Evolutionary conservation across 2,888 invertebrate genomes (phyloP).

Genomic region (Platypus cylindrus): DNA sequence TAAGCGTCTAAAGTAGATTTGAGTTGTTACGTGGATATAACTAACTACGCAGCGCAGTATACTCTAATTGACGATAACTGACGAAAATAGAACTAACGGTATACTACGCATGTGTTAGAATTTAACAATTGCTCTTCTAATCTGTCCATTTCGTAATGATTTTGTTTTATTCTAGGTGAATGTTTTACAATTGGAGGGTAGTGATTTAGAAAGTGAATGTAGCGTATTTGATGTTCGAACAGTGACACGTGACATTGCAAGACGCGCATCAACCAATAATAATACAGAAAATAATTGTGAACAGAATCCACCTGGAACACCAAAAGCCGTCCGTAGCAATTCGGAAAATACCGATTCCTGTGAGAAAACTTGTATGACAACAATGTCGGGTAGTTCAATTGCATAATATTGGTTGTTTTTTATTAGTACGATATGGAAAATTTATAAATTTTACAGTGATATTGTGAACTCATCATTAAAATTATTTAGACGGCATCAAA

Average conservation of each 20-base stretch:
- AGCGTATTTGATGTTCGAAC: slow-evolving; percentile 45
- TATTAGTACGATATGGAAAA: slow-evolving; percentile 10
- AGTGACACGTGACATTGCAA: slow-evolving; percentile 24
- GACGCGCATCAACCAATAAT: slow-evolving; percentile 41
- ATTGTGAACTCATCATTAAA: background rate
- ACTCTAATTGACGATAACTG: no score
- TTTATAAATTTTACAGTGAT: slow-evolving; percentile 8
- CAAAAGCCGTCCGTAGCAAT: slow-evolving; percentile 39
- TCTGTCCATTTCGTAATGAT: no score
- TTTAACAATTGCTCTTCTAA: no score
- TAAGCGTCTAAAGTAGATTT: no score
- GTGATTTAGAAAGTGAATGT: slow-evolving; percentile 49
- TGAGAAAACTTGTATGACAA: slow-evolving; percentile 43
- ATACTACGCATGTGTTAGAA: no score
- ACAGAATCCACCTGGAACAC: slow-evolving; percentile 29
- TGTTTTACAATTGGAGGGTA: slow-evolving; percentile 44
- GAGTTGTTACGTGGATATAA: no score
- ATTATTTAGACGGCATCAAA: background rate
- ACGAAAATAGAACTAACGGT: no score
- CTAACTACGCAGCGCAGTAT: no score
- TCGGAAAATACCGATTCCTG: slow-evolving; percentile 42
- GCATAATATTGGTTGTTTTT: slow-evolving; percentile 36
- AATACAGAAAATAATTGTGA: slow-evolving; percentile 33
- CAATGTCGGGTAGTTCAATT: slow-evolving; percentile 45
- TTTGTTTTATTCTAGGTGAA: slow-evolving; percentile 27